Base-by-base conservation (phyloP, 2,888 invertebrate genomes). In the Aporophyla nigra region DNA sequence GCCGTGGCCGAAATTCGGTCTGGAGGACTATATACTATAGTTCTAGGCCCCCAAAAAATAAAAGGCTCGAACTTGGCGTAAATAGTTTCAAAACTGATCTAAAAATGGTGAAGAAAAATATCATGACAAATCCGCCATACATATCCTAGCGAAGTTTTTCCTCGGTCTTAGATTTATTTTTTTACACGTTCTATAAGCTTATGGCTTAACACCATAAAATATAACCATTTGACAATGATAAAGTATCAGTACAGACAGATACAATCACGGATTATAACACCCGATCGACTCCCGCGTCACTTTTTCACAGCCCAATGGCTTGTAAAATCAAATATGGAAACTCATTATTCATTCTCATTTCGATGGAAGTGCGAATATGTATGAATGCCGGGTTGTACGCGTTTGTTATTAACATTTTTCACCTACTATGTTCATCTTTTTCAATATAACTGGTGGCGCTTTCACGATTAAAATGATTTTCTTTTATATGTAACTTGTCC, bases 261-360 rank as follows among this genome's bases (percentile, higher is more conserved):
- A 84, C 58, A 70, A 69, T 79, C 71, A 51, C 51, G 53, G 53
- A 53, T 71, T 68, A 53, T 51, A 74, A 72, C 75, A 72, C 59
- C 27, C 81, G 65, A 80, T 84, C 59, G 53, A 62, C n/a, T 70
- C 12, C 24, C 19, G 24, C 27, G 21, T 70, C 58, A 70, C 27
- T 63, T 58, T 65, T 80, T 63, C 43, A 59, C 82, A 56, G 84
- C 24, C 9, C 82, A 83, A 19, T 16, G 82, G 75, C 58, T 84
- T 70, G 84, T 62, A 24, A 83, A 83, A 83, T 83, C 80, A 84
- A 83, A 84, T 80, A 71, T 80, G 65, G 72, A 70, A 65, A 40
- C 27, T 74, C 74, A 80, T 74, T 61, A 70, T 49, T 71, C 71
- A 65, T 63, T 80, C n/a, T 70, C 61, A 74, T 69, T 66, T 59